Evolutionary conservation across 2,888 invertebrate species (phyloP), one percentile per base, ranked within the genome.

Genomic region (Trichopria drosophilae): DNA sequence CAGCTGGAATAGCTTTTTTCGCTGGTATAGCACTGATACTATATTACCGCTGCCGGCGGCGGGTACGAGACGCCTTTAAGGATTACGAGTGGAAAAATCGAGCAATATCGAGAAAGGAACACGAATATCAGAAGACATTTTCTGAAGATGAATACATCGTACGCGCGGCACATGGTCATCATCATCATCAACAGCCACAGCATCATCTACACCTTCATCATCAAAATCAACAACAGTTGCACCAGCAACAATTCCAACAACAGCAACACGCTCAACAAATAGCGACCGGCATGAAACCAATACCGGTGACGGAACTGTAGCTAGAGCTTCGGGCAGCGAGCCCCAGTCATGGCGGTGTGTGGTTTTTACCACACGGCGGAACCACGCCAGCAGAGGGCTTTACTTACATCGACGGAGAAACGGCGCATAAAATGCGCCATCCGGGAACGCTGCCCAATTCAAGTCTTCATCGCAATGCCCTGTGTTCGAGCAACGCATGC

Each of bases 291-390:
- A 74, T 80, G 57, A 81, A 84, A 71, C 88, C 89, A 15, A 88
- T 91, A 70, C 92, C 92, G 63, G 90, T 91, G 68, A 92, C 92
- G 81, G 92, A 91, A 76, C 90, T 92, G 88, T 92, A 91, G 90
- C 91, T 91, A 90, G 90, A 91, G 83, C 88, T 90, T 80, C 89
- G 90, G 88, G 90, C 90, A 84, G 89, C 90, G 81, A 75, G 77
- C 72, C 77, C 77, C 62, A 71, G 72, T 51, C 70, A 66, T 86
- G 81, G 85, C 81, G 84, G 87, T 82, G 78, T 87, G 81, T 81
- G 87, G 85, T 83, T 76, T 63, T 80, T 87, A 81, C 84, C 85
- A 66, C 82, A 81, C 71, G 81, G 80, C 68, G 80, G 73, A 49
- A 76, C 79, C 82, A 68, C 82, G 82, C 72, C 85, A 84, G 87